phyloP scores from a whole-genome alignment of 2,888 invertebrate species.

The Orthosia gothica region DNA sequence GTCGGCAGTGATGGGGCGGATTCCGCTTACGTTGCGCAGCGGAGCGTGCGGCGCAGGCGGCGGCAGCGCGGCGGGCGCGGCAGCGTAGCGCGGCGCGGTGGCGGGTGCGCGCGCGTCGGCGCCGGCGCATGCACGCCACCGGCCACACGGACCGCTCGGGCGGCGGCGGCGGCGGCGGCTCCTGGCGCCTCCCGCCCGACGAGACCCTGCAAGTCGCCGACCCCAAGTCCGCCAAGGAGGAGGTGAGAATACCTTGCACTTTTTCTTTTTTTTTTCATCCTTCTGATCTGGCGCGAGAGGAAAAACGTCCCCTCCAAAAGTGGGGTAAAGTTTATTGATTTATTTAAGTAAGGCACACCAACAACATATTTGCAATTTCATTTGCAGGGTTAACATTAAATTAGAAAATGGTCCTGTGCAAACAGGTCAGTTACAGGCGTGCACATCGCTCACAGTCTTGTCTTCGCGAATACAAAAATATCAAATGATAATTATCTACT shows the following conservation, averaged over 20 bases:
- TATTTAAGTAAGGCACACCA: no score
- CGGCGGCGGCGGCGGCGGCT: slow-evolving; percentile 92
- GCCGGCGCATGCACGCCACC: slow-evolving; percentile 97
- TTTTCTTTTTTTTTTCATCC: no score
- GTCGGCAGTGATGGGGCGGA: slow-evolving; percentile 59
- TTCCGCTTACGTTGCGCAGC: slow-evolving; percentile 60
- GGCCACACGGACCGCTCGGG: slow-evolving; percentile 96
- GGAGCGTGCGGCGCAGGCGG: slow-evolving; percentile 61
- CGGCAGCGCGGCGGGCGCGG: slow-evolving; percentile 78
- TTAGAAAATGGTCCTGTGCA: no score
- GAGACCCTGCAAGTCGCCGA: slow-evolving; percentile 98
- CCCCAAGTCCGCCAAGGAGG: slow-evolving; percentile 95
- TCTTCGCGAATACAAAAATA: no score
- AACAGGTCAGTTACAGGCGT: no score
- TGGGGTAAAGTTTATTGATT: no score
- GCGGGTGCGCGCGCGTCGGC: slow-evolving; percentile 92
- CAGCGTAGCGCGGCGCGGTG: slow-evolving; percentile 90
- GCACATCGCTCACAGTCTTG: no score
- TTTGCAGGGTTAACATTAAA: no score
- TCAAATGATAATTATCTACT: no score
- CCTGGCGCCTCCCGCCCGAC: slow-evolving; percentile 98
- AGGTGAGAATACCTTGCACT: slow-evolving; percentile 75
- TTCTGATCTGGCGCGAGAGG: no score
- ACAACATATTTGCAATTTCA: no score
- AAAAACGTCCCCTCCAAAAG: no score